Evolutionary conservation across 2,113 vertebrate species (phyloP), one percentile per base, ranked within the genome.

Genomic region (Burhinus bistriatus): DNA sequence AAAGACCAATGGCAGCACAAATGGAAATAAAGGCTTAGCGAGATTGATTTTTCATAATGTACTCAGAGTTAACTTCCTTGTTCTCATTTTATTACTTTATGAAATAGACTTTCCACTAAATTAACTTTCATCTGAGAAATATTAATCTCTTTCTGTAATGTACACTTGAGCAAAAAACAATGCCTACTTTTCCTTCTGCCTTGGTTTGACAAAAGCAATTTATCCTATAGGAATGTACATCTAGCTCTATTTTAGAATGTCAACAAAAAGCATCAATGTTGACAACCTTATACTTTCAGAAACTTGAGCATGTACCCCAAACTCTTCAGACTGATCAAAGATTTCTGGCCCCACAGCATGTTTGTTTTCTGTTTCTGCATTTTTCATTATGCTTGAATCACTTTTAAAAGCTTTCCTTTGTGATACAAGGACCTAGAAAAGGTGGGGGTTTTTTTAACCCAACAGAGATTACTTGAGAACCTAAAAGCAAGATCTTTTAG

Each of bases 81-180:
- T 55, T 78, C 55, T 91, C 51, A 42, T 76, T 94, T 91, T 90
- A 90, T 85, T 96, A 79, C 62, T 79, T 93, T 69, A 90, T 34
- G 30, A 84, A 91, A 76, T 30, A 72, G 38, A 68, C 20, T 38
- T 89, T 72, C 70, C 73, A 95, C 75, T 82, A 73, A 85, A 88
- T 87, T 95, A 65, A 22, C 29, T 89, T 89, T 52, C 21, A 87
- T 85, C 25, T 91, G 54, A 84, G 92, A 93, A 97, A 76, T 25
- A 61, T 19, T 87, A 91, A 17, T 89, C 10, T 25, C 23, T 68
- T 90, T 75, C 81, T 76, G 14, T 34, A 79, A 92, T 2, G 8
- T 9, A 62, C 22, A 85, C 49, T 87, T 18, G 5, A 92, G 73
- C 64, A 69, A 93, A 94, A 91, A 49, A 1, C 14, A 66, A 25